phyloP scores from a whole-genome alignment of 2,113 vertebrate species.

The Leucosticte australis region DNA sequence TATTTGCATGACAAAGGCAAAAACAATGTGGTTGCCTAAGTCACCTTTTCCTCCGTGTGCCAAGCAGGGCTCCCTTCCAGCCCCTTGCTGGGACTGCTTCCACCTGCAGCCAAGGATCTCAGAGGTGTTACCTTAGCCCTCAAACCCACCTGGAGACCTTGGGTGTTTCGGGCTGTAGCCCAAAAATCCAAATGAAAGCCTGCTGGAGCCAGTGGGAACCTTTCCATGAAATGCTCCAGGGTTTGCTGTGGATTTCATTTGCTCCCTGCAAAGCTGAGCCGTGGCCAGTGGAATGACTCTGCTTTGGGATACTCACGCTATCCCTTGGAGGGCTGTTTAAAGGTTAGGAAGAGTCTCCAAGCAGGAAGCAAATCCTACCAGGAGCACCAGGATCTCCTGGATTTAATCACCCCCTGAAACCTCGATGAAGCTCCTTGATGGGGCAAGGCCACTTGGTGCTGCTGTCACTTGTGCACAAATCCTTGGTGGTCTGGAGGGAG shows the following conservation, averaged over 20 bases:
- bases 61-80: not conserved
- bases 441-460: not conserved
- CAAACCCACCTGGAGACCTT: not conserved
- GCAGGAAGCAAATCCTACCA: not conserved
- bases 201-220: not conserved
- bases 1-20: not conserved
- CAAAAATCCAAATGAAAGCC: not conserved
- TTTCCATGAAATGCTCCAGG: not conserved
- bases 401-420: not conserved
- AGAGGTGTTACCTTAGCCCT: not conserved
- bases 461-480: not conserved
- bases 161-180: not conserved
- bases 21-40: not conserved
- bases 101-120: not conserved
- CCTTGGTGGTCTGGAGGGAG: accelerated
- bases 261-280: not conserved
- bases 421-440: accelerated
- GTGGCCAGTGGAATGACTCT: not conserved
- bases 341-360: not conserved
- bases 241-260: not conserved
- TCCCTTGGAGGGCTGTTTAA: not conserved
- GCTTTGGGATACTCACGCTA: not conserved
- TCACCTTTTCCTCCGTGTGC: not conserved
- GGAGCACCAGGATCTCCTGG: not conserved
- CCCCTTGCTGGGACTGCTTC: not conserved